Evolutionary conservation across 2,888 invertebrate species (phyloP), one percentile per base, ranked within the genome.

Genomic region (Acholoe squamosa): DNA sequence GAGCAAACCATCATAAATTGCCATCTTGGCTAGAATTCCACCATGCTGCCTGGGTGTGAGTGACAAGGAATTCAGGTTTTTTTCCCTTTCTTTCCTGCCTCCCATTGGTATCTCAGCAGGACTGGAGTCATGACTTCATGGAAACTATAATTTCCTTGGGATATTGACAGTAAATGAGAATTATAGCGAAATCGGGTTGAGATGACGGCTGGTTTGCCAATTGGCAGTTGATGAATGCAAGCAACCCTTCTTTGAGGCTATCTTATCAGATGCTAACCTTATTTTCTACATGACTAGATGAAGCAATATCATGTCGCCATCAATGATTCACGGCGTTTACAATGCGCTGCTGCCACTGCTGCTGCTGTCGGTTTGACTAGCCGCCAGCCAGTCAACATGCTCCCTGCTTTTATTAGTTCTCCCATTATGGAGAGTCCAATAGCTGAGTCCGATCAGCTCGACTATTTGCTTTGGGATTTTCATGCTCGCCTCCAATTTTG

Each of bases 401-500:
- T 28, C 33, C 31, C 33, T 5, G 77, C 31, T 77, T 33, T 28
- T 33, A 33, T 31, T 25, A 77, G 77, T 33, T 28, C 33, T 7
- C 7, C 22, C 33, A 77, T 33, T 31, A 77, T 77, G 77, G 33
- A 33, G 77, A 28, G 28, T 7, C n/a, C n/a, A n/a, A n/a, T n/a
- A n/a, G n/a, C n/a, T n/a, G n/a, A n/a, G n/a, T n/a, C 31, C 77
- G 33, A 33, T 33, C 33, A 31, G 77, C 28, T n/a, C n/a, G n/a
- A 33, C 77, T 77, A 77, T 77, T 77, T 77, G 33, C 77, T 77
- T 77, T 77, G 77, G 33, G 33, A 14, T 77, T 77, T 77, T 77
- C 77, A 33, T 77, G 77, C 33, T 33, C 77, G 7, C 33, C 77
- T 77, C 77, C 77, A n/a, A 33, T 77, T 77, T 7, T n/a, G 33